Conservation (phyloP, 2,113 vertebrate genomes). For the Crotalus viridis region DNA sequence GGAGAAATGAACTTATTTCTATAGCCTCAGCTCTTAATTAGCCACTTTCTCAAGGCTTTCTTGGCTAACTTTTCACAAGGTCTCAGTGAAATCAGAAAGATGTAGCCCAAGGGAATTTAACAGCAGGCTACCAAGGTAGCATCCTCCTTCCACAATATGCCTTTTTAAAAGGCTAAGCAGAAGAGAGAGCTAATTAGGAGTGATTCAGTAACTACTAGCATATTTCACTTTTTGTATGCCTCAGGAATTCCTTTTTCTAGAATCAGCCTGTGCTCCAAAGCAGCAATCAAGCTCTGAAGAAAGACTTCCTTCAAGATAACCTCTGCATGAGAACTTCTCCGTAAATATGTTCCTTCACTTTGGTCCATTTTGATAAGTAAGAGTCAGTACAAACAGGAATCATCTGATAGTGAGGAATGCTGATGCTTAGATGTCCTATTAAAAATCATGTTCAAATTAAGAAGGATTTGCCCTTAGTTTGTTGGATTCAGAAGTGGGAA, state of each 20-base stretch:
- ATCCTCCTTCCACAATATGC: no score
- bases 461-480: background rate
- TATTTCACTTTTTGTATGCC: background rate
- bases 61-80: background rate
- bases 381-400: background rate
- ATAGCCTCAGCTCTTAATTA: background rate
- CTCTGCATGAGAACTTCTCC: background rate
- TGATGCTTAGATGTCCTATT: background rate
- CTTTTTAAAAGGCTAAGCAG: background rate
- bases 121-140: background rate
- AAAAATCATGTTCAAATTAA: background rate
- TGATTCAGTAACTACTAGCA: background rate
- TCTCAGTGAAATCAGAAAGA: background rate
- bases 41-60: background rate
- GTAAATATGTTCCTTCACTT: background rate
- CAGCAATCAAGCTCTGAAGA: background rate
- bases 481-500: background rate
- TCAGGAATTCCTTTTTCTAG: background rate
- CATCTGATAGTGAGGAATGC: background rate
- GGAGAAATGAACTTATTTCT: background rate
- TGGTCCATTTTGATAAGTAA: background rate
- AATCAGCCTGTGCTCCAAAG: background rate
- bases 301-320: background rate
- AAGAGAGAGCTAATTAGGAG: background rate
- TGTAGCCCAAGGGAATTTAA: background rate